Conservation (phyloP, 2,797 vertebrate species). For the Helostoma temminkii region DNA sequence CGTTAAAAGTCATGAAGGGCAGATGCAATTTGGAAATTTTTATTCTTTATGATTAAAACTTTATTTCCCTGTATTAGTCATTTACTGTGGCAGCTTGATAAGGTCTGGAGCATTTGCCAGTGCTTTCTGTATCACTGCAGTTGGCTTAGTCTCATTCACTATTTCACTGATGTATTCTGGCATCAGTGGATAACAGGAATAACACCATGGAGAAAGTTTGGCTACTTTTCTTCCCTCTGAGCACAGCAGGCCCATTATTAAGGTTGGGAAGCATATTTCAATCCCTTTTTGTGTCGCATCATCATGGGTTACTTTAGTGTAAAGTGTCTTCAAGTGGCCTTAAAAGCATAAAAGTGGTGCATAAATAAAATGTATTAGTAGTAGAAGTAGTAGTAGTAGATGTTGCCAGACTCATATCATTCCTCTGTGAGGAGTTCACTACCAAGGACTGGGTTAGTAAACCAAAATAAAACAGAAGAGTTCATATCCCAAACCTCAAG, state of each 20-base stretch:
- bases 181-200: slow-evolving; percentile 8
- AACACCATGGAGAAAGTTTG: slow-evolving; percentile 6
- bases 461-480: no score
- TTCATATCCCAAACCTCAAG: no score
- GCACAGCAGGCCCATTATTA: slow-evolving; percentile 6
- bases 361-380: no score
- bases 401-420: no score
- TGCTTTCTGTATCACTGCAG: slow-evolving; percentile 18
- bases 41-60: slow-evolving; percentile 22
- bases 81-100: slow-evolving; percentile 27
- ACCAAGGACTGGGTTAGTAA: no score
- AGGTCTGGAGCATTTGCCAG: slow-evolving; percentile 9
- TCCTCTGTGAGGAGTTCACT: no score
- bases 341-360: no score
- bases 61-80: slow-evolving; percentile 33
- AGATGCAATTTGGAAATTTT: slow-evolving; percentile 35
- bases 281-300: slow-evolving; percentile 2
- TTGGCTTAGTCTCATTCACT: slow-evolving; percentile 19
- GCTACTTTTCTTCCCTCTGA: not conserved
- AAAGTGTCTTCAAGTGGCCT: no score
- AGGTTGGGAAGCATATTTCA: slow-evolving; percentile 10
- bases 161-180: slow-evolving; percentile 16
- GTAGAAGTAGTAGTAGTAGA: no score
- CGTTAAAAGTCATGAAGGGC: slow-evolving; percentile 22
- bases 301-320: not conserved